Evolutionary conservation across 2,888 invertebrate genomes (phyloP).

Genomic region (Synergus japonicus): DNA sequence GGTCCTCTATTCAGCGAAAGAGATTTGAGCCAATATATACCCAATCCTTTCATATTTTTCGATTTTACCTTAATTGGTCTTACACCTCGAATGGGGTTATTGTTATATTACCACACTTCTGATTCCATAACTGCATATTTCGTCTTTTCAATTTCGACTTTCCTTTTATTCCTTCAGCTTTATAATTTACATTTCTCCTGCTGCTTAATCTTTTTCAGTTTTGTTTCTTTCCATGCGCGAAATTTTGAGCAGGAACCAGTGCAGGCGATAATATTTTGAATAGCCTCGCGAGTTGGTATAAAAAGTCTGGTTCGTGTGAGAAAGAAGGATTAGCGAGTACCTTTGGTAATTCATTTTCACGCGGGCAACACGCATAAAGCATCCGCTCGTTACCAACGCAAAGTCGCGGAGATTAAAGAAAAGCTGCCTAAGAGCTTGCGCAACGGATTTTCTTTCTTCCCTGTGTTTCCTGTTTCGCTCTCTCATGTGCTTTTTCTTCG

Average conservation of each 20-base stretch:
- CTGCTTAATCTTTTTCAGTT: neutral
- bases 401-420: slow-evolving; percentile 65
- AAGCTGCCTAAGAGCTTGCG: slow-evolving; percentile 47
- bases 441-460: slow-evolving; percentile 45
- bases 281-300: slow-evolving; percentile 13
- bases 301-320: slow-evolving; percentile 36
- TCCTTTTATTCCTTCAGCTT: neutral
- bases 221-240: neutral
- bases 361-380: slow-evolving; percentile 57
- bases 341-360: slow-evolving; percentile 50
- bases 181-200: neutral
- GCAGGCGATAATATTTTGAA: slow-evolving; percentile 7
- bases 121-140: neutral
- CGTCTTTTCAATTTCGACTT: neutral
- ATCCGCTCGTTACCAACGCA: slow-evolving; percentile 58
- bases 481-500: slow-evolving; percentile 32
- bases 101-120: slow-evolving; percentile 5
- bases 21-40: slow-evolving; percentile 44
- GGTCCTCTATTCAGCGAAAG: slow-evolving; percentile 46
- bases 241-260: slow-evolving; percentile 32
- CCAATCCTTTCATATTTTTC: neutral
- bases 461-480: slow-evolving; percentile 46
- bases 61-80: neutral
- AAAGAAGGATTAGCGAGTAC: slow-evolving; percentile 43
- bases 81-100: neutral